Evolutionary conservation across 2,888 invertebrate species (phyloP).

Genomic region (Nebria salina): DNA sequence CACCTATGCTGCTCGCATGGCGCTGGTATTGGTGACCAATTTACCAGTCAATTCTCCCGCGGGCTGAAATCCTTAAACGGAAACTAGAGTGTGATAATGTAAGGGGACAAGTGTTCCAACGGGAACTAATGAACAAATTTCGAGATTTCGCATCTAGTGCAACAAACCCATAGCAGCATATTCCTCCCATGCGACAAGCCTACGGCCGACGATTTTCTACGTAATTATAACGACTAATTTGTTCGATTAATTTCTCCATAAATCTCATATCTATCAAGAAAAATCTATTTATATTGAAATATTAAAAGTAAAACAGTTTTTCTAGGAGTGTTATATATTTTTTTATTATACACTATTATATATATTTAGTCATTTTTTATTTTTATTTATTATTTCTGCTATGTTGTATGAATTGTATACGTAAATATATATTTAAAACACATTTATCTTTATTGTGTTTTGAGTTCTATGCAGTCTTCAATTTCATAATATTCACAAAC

Average conservation of each 20-base stretch:
- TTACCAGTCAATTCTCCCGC: not conserved
- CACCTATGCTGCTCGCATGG: not conserved
- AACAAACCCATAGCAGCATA: not conserved
- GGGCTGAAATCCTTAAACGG: not conserved
- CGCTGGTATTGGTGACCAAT: not conserved
- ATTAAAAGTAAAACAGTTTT: too few relatives aligned
- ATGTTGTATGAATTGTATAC: too few relatives aligned
- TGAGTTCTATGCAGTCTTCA: not conserved
- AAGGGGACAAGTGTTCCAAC: conserved; percentile 10
- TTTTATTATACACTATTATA: too few relatives aligned
- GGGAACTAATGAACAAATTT: conserved; percentile 11
- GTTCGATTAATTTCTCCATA: too few relatives aligned
- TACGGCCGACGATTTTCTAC: not conserved
- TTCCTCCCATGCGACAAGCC: not conserved
- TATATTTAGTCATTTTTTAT: too few relatives aligned
- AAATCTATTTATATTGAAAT: too few relatives aligned
- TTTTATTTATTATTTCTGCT: too few relatives aligned
- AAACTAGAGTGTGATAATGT: conserved; percentile 16
- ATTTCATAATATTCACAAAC: not conserved
- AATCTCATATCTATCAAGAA: too few relatives aligned
- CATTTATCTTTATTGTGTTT: not conserved
- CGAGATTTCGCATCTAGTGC: not conserved
- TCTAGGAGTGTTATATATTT: too few relatives aligned
- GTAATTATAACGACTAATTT: too few relatives aligned
- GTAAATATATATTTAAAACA: not conserved